These are phyloP conservation scores for Drosophila longiperda DNA, from an alignment of 2,888 invertebrate genomes.

Conservation along the genomic window DNA sequence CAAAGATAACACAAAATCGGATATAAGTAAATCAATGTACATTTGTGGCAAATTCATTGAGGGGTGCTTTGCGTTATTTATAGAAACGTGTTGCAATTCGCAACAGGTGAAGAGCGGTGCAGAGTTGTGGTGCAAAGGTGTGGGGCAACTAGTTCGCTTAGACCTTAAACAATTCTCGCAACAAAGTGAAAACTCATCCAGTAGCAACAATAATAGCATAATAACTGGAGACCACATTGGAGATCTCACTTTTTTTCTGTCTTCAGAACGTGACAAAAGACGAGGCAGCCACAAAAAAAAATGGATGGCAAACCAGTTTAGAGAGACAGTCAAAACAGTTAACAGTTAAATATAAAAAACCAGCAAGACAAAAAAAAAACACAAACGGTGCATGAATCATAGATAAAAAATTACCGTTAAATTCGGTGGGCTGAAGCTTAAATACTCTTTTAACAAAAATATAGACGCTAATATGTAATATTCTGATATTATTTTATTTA, in stretches of 20 bases:
- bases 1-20: slow-evolving; percentile 44
- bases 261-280: slow-evolving; percentile 74
- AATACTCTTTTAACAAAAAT: slow-evolving; percentile 2
- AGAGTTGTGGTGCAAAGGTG: not conserved
- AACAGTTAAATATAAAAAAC: slow-evolving; percentile 32
- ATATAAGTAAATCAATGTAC: slow-evolving; percentile 33
- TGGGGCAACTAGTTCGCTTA: slow-evolving; percentile 7
- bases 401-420: slow-evolving; percentile 36
- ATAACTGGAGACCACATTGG: slow-evolving; percentile 34
- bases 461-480: not conserved
- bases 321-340: slow-evolving; percentile 44
- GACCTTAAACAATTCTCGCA: slow-evolving; percentile 22
- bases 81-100: slow-evolving; percentile 48
- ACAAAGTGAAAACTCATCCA: slow-evolving; percentile 67
- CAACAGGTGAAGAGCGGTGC: slow-evolving; percentile 42
- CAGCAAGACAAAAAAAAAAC: slow-evolving; percentile 16
- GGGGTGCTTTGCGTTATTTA: slow-evolving; percentile 21
- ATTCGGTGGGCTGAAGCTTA: not conserved
- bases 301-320: slow-evolving; percentile 69
- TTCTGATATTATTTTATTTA: not conserved
- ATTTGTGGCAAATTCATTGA: slow-evolving; percentile 28
- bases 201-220: slow-evolving; percentile 21
- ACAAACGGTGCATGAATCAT: slow-evolving; percentile 56
- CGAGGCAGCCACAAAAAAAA: slow-evolving; percentile 29
- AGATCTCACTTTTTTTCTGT: slow-evolving; percentile 69